Evolutionary conservation across 2,113 vertebrate species (phyloP), one percentile per base, ranked within the genome.

Genomic region (Meriones unguiculatus): DNA sequence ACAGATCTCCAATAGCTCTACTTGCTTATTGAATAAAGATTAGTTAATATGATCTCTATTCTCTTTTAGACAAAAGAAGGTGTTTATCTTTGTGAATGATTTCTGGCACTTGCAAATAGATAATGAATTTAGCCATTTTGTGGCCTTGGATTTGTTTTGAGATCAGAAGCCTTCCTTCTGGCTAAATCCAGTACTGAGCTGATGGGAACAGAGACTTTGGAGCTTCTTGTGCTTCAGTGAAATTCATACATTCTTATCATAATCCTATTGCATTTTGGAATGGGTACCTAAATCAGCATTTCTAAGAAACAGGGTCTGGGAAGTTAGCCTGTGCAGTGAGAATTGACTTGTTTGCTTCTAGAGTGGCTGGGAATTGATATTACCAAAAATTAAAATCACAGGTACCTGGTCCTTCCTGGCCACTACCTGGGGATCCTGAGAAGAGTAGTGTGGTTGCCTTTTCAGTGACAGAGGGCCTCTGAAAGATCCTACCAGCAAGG

Each of bases 11-110:
- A n/a, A 57, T 95, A 85, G 14, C 7, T 95, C 82, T 52, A 78
- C 81, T 96, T 97, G 80, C 7, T 77, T 93, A 91, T 41, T 90
- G 18, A 85, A 70, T 65, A 87, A 92, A 22, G 15, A 65, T 87
- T 81, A 85, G 25, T 78, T 80, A 89, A 92, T 67, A 41, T 95
- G 32, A 80, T 75, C 24, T 52, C 13, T 18, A 52, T 4, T 88
- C 32, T 54, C 24, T 81, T 78, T 64, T 90, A 50, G 12, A 32
- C 2, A 9, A 95, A 94, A 28, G 1, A 95, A 82, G 4, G 13
- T 17, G 38, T 86, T 86, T 52, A 59, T 2, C 22, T 72, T 13
- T 94, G 59, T 69, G 14, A 90, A 64, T 30, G 7, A 93, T 28
- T 85, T 30, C 52, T 7, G 87, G 32, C 64, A 67, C 73, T 89